Conservation (phyloP, 2,113 vertebrate genomes). For the Amblyornis subalaris region DNA sequence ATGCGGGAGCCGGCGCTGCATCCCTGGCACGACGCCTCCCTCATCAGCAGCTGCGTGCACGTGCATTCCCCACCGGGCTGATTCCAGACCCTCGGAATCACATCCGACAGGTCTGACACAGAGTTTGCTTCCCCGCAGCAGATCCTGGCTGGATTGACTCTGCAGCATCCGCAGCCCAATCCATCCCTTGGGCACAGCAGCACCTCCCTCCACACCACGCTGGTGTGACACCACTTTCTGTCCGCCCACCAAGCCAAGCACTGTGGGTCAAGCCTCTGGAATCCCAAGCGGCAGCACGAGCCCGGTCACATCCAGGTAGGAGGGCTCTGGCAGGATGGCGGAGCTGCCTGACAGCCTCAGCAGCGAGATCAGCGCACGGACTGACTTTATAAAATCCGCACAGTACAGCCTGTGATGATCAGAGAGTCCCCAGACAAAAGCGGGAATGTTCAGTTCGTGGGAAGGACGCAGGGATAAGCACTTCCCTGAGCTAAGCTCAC, state of each 20-base stretch:
- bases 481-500: background rate
- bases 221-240: fast-evolving
- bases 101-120: background rate
- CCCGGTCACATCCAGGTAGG: background rate
- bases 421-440: slow-evolving; percentile 36
- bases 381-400: background rate
- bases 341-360: background rate
- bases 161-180: background rate
- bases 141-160: background rate
- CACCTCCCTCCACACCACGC: background rate
- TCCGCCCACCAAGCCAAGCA: background rate
- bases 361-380: background rate
- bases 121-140: background rate
- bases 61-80: background rate
- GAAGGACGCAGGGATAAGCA: background rate
- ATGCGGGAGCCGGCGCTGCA: background rate
- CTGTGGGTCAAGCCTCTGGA: background rate
- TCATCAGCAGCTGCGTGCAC: fast-evolving
- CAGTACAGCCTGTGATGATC: background rate
- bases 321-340: background rate
- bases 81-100: background rate
- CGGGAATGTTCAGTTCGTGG: background rate
- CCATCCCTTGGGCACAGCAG: fast-evolving
- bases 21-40: background rate
- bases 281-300: background rate